Evolutionary conservation across 1,140 invertebrate genomes (phyloP).

Genomic region (Homalodisca vitripennis): DNA sequence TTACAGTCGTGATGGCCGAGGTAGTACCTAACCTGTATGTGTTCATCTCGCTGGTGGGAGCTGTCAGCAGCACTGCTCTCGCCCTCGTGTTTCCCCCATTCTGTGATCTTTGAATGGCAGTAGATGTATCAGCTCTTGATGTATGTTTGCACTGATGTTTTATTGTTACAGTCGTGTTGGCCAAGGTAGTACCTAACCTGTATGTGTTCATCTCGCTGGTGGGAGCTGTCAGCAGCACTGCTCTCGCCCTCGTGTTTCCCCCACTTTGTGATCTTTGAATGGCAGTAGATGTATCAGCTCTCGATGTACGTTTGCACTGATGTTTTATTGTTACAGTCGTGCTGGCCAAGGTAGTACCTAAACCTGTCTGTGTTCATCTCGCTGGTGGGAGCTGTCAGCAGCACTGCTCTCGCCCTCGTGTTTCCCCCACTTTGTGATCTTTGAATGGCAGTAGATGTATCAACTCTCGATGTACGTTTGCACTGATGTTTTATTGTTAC

Average conservation of each 20-base stretch:
- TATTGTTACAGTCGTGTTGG: slow-evolving; percentile 63
- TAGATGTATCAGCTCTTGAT: neutral
- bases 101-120: too few relatives aligned
- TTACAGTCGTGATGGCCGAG: slow-evolving; percentile 72
- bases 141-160: neutral
- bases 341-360: neutral
- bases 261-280: slow-evolving; percentile 78
- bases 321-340: neutral
- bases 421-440: too few relatives aligned
- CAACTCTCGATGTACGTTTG: neutral
- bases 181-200: slow-evolving; percentile 77
- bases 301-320: neutral
- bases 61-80: slow-evolving; percentile 80
- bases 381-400: neutral
- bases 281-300: neutral
- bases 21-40: slow-evolving; percentile 79
- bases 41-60: slow-evolving; percentile 89
- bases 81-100: slow-evolving; percentile 85
- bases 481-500: too few relatives aligned
- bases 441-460: too few relatives aligned
- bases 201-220: slow-evolving; percentile 87
- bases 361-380: neutral
- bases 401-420: too few relatives aligned
- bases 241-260: slow-evolving; percentile 84
- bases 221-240: slow-evolving; percentile 83